Conservation (phyloP, 1,140 invertebrate species). For the Saccostrea echinata region DNA sequence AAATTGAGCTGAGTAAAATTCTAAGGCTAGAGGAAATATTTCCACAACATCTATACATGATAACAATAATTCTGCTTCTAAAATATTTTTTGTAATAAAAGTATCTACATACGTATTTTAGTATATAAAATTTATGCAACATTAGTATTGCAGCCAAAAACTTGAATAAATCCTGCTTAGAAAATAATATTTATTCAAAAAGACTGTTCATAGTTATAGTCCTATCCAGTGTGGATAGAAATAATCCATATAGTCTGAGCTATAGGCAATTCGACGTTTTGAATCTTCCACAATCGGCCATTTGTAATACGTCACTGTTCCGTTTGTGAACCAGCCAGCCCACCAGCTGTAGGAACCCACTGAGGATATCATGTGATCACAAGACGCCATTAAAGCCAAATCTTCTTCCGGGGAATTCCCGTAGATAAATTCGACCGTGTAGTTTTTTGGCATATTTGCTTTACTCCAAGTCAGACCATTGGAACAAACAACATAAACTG, state of each 20-base stretch:
- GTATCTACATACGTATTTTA: too few species aligned
- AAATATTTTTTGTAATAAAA: too few species aligned
- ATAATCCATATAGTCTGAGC: conserved; percentile 57
- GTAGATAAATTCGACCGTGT: conserved; percentile 34
- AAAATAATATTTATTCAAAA: too few species aligned
- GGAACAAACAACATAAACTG: conserved; percentile 59
- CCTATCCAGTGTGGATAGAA: conserved; percentile 62
- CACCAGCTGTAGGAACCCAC: conserved; percentile 74
- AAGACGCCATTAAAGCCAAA: conserved; percentile 63
- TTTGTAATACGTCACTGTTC: conserved; percentile 69
- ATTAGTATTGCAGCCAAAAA: too few species aligned
- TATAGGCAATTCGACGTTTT: conserved; percentile 43
- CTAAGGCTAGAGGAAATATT: too few species aligned
- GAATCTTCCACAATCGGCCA: conserved; percentile 58
- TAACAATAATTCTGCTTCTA: too few species aligned
- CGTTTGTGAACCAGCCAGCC: conserved; percentile 70
- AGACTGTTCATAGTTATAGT: not conserved
- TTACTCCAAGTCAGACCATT: conserved; percentile 55
- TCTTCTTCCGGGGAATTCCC: conserved; percentile 61
- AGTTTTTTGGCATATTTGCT: conserved; percentile 48
- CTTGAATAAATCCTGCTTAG: too few species aligned
- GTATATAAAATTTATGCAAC: too few species aligned
- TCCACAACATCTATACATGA: too few species aligned
- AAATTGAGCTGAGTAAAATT: too few species aligned
- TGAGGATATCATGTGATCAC: conserved; percentile 71